A percentile compares a stretch with the other conserved stretches of the same genome.
phyloP scores from a whole-genome alignment of 2,888 invertebrate species.

The Dysmachus trigonus region DNA sequence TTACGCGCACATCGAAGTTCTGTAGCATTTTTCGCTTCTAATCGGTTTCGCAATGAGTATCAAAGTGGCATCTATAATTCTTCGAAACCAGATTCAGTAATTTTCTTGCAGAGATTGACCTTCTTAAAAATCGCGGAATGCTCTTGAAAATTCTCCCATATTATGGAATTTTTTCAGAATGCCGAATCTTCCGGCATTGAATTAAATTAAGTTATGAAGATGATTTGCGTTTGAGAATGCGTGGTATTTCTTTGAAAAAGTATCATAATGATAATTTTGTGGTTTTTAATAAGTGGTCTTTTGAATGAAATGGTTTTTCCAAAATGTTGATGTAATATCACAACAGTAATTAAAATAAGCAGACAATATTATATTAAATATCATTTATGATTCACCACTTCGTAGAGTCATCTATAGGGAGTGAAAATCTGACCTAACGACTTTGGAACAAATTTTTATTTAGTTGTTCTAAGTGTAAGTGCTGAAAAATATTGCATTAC shows the following conservation, averaged over 20 bases:
- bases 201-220: neutral
- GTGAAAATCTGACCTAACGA: too few species aligned
- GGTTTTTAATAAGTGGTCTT: neutral
- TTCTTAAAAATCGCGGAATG: neutral
- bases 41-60: neutral
- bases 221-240: neutral
- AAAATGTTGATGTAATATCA: neutral
- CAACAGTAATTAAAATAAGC: too few species aligned
- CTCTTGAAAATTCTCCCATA: neutral
- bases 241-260: neutral
- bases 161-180: neutral
- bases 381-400: too few species aligned
- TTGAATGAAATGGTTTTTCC: neutral
- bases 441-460: too few species aligned
- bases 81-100: neutral
- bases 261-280: neutral
- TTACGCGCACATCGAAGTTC: neutral
- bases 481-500: too few species aligned
- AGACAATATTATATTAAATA: too few species aligned
- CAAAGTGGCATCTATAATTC: neutral
- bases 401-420: too few species aligned
- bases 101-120: neutral
- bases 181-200: neutral
- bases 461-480: too few species aligned
- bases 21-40: neutral